Evolutionary conservation across 2,797 vertebrate genomes (phyloP).

Genomic region (Microctenopoma lineatum): DNA sequence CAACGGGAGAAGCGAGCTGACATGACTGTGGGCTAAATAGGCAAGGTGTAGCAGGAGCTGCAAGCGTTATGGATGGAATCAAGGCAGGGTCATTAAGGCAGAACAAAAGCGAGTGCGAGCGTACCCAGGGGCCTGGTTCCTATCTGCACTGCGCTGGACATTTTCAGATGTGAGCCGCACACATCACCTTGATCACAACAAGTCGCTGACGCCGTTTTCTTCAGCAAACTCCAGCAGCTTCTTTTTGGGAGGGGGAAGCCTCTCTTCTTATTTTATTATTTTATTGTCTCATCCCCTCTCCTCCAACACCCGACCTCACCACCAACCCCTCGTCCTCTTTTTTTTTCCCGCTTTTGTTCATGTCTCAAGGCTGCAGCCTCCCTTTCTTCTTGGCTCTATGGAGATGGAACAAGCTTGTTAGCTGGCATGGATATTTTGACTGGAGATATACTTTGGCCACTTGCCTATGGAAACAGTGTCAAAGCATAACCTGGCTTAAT

Average conservation of each 20-base stretch:
- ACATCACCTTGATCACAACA: conserved; percentile 90
- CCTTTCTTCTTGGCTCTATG: conserved; percentile 89
- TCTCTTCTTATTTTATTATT: conserved; percentile 62
- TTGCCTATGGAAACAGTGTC: conserved; percentile 98
- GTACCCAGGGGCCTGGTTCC: conserved; percentile 75
- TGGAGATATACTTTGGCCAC: conserved; percentile 94
- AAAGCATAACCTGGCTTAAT: conserved; percentile 98
- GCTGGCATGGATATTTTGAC: conserved; percentile 96
- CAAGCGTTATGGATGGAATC: conserved; percentile 68
- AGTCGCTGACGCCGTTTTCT: conserved; percentile 87
- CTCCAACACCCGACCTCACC: conserved; percentile 58
- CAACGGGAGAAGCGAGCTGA: conserved; percentile 66
- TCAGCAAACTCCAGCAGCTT: conserved; percentile 89
- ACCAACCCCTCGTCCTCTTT: conserved; percentile 73
- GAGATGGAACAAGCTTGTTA: conserved; percentile 98
- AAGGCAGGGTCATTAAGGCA: conserved; percentile 86
- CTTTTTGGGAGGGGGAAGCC: conserved; percentile 24
- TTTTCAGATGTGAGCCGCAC: conserved; percentile 71
- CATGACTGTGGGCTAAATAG: conserved; percentile 77
- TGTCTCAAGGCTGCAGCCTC: conserved; percentile 89
- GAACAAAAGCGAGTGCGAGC: conserved; percentile 77
- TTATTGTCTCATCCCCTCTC: conserved; percentile 62
- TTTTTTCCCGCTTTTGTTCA: conserved; percentile 80
- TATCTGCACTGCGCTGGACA: conserved; percentile 63
- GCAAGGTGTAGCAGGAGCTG: conserved; percentile 86